A percentile compares a stretch with the other conserved stretches of the same genome.
Conservation (phyloP, 64 coral and sea anemone species). For the Pocillopora verrucosa region DNA sequence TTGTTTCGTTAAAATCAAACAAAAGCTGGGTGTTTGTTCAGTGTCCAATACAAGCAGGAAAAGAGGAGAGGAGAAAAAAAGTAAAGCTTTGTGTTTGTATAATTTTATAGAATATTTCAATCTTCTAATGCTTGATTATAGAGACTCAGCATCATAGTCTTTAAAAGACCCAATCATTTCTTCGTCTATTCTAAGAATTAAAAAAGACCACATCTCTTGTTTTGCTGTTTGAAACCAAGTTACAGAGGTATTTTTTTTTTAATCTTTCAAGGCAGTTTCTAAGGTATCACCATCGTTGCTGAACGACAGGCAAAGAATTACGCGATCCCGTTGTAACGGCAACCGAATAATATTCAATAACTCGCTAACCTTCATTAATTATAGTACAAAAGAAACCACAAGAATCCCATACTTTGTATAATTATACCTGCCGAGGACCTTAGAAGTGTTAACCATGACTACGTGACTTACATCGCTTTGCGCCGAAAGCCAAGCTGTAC, state of each 20-base stretch:
- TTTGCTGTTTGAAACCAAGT: neutral
- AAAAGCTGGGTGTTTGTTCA: neutral
- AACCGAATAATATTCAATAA: neutral
- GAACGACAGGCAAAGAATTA: neutral
- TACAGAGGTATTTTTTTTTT: slow-evolving; percentile 8
- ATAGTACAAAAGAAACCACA: neutral
- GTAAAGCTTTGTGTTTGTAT: neutral
- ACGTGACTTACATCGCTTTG: slow-evolving; percentile 90
- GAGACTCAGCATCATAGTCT: neutral
- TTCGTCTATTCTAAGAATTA: no score
- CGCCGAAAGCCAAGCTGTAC: slow-evolving; percentile 97
- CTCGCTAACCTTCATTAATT: neutral
- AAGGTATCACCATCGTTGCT: no score
- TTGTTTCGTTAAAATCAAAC: neutral
- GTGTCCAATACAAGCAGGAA: neutral
- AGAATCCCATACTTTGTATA: neutral
- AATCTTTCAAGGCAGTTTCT: neutral
- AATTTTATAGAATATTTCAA: neutral
- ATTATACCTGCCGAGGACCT: neutral
- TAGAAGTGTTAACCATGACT: neutral
- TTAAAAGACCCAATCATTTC: neutral
- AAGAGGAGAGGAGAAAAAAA: no score
- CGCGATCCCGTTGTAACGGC: neutral
- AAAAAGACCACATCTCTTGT: neutral
- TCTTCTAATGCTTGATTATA: neutral